Evolutionary conservation across 1,140 invertebrate species (phyloP), one percentile per base, ranked within the genome.

Genomic region (Oryzaephilus surinamensis): DNA sequence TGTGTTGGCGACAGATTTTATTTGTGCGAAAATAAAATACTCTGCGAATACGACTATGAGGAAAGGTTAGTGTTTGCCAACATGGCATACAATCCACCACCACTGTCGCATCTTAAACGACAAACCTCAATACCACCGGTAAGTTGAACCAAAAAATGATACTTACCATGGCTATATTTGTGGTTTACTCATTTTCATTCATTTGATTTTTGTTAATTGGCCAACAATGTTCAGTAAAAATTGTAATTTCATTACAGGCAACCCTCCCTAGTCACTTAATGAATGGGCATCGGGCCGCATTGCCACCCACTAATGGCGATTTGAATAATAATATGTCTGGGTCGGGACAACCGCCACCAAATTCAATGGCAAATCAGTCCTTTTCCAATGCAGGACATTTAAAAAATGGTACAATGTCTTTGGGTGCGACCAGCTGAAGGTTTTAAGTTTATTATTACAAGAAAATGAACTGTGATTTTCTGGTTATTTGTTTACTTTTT

Each of bases 41-140:
- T 97, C 10, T 97, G 93, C 69, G 91, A 96, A 63, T 94, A 93
- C 61, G 92, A 97, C 64, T 97, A 96, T 62, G 90, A 95, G 61
- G 90, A 95, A 65, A 70, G 89, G 43, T 68, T 90, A 62, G 83
- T 91, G 26, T 91, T 91, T 61, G 85, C 87, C 24, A 89, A 84
- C 57, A 88, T 93, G 82, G 83, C 87, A 17, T 85, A 87, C 65
- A 88, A 91, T 60, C 86, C 89, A 30, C 81, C 84, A 27, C 79
- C 81, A 24, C 67, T 90, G 26, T 81, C 85, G 28, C 88, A 93
- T 62, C 74, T 94, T 36, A 92, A 93, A 62, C 70, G 86, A 48
- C 60, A 62, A 37, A 60, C 58, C 8, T 53, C 56, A 10, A 57
- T 60, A 41, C 58, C 55, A 43, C 59, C 59, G 45, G 59, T 61